These are phyloP conservation scores for Burhinus oedicnemus DNA, from an alignment of 2,113 vertebrate genomes.

Conservation along the genomic window DNA sequence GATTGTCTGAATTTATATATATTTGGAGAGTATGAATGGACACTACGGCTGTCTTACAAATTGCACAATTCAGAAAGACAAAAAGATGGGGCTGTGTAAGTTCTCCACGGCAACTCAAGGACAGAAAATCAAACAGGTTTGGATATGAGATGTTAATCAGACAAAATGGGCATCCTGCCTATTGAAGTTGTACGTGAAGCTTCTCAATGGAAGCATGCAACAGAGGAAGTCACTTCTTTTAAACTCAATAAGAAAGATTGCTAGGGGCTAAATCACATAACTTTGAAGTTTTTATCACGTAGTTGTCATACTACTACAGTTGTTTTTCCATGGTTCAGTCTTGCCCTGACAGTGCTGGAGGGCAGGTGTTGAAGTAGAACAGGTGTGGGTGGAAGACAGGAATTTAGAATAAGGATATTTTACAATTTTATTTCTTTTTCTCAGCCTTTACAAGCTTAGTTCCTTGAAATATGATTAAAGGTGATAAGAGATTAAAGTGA, in stretches of 20 bases:
- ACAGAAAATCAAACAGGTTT: background rate
- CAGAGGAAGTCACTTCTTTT: background rate
- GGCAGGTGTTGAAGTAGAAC: background rate
- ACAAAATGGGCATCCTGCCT: background rate
- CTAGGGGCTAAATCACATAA: background rate
- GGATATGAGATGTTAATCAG: background rate
- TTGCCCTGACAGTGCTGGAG: background rate
- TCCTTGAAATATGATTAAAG: background rate
- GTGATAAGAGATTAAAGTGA: background rate
- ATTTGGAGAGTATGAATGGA: background rate
- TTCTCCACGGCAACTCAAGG: background rate
- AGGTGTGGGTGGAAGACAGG: background rate
- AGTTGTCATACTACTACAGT: background rate
- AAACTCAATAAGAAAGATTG: background rate
- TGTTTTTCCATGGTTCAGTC: background rate
- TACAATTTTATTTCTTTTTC: conserved; percentile 9
- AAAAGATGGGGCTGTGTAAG: background rate
- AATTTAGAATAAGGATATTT: background rate
- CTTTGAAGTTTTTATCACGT: background rate
- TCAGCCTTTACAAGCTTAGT: background rate
- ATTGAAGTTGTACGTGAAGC: background rate
- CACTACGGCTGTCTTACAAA: accelerated
- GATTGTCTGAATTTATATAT: background rate
- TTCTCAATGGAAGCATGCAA: background rate
- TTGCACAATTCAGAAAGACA: background rate